Conservation (phyloP, 2,888 invertebrate genomes). For the Dolichopus griseipennis region DNA sequence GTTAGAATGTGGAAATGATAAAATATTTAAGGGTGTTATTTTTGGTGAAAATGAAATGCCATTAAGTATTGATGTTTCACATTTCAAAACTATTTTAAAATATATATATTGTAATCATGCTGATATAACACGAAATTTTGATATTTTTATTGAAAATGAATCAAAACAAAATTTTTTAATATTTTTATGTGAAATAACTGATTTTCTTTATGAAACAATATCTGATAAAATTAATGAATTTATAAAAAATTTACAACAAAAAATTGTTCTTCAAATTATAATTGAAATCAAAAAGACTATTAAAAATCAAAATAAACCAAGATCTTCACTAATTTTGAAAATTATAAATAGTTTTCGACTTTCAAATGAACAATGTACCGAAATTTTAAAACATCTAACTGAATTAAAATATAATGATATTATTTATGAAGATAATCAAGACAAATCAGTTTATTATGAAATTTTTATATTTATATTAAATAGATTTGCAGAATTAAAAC, state of each 20-base stretch:
- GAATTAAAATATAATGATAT: conserved; percentile 37
- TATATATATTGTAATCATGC: conserved; percentile 37
- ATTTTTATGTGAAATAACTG: conserved; percentile 31
- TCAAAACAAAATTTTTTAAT: conserved; percentile 30
- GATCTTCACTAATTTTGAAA: conserved; percentile 26
- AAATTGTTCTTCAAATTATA: conserved; percentile 34
- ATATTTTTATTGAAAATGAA: conserved; percentile 27
- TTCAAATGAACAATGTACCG: conserved; percentile 29
- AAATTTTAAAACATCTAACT: conserved; percentile 36
- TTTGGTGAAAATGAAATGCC: background rate
- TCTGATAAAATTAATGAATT: conserved; percentile 26
- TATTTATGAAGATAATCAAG: conserved; percentile 20
- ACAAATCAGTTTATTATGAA: conserved; percentile 46
- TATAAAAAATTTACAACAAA: conserved; percentile 33
- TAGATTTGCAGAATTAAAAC: conserved; percentile 42
- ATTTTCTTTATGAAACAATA: conserved; percentile 27
- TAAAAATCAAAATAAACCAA: conserved; percentile 15
- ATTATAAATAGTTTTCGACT: conserved; percentile 33
- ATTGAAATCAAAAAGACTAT: conserved; percentile 24
- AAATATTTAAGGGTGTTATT: background rate
- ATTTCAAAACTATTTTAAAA: conserved; percentile 30
- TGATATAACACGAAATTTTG: conserved; percentile 29
- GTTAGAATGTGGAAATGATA: conserved; percentile 10
- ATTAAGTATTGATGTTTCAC: conserved; percentile 13
- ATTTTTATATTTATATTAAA: conserved; percentile 45